Conservation (phyloP, 2,888 invertebrate genomes). For the Cosmopolites sordidus region DNA sequence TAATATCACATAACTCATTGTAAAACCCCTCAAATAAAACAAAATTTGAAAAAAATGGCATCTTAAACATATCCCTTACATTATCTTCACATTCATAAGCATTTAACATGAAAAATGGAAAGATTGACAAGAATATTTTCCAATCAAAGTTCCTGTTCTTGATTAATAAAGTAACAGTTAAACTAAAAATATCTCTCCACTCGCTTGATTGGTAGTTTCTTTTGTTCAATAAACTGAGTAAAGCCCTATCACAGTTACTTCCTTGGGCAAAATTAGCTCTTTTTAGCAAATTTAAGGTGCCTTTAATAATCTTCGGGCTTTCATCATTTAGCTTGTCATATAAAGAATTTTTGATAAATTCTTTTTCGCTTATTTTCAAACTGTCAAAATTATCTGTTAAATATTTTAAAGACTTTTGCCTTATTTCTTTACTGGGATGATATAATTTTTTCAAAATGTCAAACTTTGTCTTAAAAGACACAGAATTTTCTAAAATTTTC, state of each 20-base stretch:
- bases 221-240: constrained; percentile 54
- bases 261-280: constrained; percentile 28
- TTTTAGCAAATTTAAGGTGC: constrained; percentile 50
- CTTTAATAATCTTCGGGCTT: constrained; percentile 57
- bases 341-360: constrained; percentile 62
- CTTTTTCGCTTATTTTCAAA: constrained; percentile 53
- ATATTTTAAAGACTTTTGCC: constrained; percentile 63
- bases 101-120: constrained; percentile 61
- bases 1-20: neutral
- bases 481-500: constrained; percentile 35
- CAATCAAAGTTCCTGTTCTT: constrained; percentile 49
- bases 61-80: constrained; percentile 48
- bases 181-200: constrained; percentile 46
- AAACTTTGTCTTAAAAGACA: constrained; percentile 26
- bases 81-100: constrained; percentile 46
- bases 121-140: constrained; percentile 55
- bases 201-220: constrained; percentile 36
- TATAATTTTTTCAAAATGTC: constrained; percentile 67
- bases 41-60: constrained; percentile 48
- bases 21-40: constrained; percentile 28
- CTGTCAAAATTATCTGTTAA: constrained; percentile 55
- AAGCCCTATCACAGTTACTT: constrained; percentile 46
- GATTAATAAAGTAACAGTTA: constrained; percentile 33
- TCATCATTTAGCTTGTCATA: constrained; percentile 66
- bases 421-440: constrained; percentile 62